Conservation (phyloP, 2,113 vertebrate species). For the Alethe diademata region DNA sequence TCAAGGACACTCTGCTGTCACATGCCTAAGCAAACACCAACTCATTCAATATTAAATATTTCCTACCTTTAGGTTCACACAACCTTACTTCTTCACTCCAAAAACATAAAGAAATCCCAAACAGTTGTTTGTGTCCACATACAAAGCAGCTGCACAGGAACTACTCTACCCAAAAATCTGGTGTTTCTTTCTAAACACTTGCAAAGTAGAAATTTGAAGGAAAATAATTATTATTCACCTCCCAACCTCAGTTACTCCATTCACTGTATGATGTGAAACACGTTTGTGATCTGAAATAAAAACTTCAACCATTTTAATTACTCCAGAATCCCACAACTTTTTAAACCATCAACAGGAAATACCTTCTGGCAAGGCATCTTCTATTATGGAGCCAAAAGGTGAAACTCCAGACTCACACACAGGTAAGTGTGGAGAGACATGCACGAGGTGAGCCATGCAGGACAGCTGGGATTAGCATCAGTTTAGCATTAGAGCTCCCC, state of each 20-base stretch:
- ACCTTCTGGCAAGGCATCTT: not conserved
- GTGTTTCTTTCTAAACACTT: not conserved
- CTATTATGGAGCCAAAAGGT: not conserved
- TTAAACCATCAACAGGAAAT: not conserved
- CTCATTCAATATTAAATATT: not conserved
- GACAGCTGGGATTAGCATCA: rapidly evolving
- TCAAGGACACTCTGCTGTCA: not conserved
- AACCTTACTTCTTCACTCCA: not conserved
- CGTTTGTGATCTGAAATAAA: not conserved
- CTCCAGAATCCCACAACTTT: not conserved
- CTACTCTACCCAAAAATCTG: not conserved
- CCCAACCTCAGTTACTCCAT: not conserved
- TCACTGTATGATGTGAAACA: not conserved
- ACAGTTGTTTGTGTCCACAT: not conserved
- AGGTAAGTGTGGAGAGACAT: rapidly evolving
- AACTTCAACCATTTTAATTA: not conserved
- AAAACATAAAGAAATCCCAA: not conserved
- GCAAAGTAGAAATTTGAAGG: not conserved
- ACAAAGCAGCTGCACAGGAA: not conserved
- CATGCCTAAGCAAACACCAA: not conserved
- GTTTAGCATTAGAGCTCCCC: rapidly evolving
- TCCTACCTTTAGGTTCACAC: not conserved
- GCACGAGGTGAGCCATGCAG: rapidly evolving
- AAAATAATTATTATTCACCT: not conserved
- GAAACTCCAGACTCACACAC: rapidly evolving